phyloP scores from a whole-genome alignment of 2,797 vertebrate genomes.

The Aldrovandia affinis region DNA sequence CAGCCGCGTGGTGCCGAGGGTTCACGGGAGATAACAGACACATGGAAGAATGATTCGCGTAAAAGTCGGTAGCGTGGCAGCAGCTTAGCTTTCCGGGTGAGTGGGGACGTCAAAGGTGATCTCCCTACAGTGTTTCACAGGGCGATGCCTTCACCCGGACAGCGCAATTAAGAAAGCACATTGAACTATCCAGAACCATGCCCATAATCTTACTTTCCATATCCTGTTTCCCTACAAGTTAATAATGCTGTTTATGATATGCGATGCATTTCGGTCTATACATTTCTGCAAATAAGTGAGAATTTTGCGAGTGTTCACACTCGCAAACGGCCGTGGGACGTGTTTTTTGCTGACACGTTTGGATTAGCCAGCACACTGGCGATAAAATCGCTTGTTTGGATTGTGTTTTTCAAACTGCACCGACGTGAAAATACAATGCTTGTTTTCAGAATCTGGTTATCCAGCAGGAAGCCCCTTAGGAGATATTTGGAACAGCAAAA shows the following conservation, averaged over 20 bases:
- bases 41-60: not conserved
- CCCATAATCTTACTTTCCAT: not conserved
- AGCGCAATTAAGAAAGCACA: not conserved
- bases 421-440: not conserved
- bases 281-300: not conserved
- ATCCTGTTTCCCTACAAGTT: not conserved
- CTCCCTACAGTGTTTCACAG: not conserved
- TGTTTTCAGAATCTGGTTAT: slow-evolving; percentile 13
- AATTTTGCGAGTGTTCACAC: not conserved
- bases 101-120: not conserved
- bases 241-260: not conserved
- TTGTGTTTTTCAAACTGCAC: not conserved
- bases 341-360: not conserved
- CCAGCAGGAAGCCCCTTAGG: not conserved
- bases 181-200: not conserved
- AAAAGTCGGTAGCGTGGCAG: not conserved
- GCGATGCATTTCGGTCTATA: not conserved
- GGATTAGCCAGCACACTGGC: not conserved
- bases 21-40: not conserved
- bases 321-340: not conserved
- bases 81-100: not conserved
- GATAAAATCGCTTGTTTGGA: not conserved
- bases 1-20: not conserved
- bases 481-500: not conserved
- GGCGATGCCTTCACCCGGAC: not conserved